Conservation (phyloP, 2,797 vertebrate species). For the Coluber constrictor region DNA sequence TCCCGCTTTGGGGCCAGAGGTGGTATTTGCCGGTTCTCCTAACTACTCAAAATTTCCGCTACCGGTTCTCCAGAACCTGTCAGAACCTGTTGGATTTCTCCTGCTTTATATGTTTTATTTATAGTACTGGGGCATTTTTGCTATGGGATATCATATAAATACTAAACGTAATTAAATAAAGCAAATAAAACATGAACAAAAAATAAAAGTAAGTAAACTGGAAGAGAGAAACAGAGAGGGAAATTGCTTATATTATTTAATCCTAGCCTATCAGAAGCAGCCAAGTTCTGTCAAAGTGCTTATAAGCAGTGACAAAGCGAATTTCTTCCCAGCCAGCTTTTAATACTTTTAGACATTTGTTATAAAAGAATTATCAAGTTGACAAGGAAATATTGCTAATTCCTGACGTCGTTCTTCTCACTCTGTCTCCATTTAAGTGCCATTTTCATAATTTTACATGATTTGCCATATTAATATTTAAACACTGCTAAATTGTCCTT, state of each 20-base stretch:
- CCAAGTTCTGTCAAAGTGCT: neutral
- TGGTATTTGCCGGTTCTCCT: too few relatives aligned
- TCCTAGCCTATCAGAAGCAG: neutral
- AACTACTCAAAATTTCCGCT: too few relatives aligned
- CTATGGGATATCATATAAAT: neutral
- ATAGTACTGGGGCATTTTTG: neutral
- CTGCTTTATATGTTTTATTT: neutral
- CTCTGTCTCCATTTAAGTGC: slow-evolving; percentile 2
- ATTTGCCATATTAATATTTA: slow-evolving; percentile 18
- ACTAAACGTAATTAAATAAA: neutral
- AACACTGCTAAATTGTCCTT: slow-evolving; percentile 21
- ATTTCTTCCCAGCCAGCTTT: slow-evolving; percentile 17
- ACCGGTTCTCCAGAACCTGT: too few relatives aligned
- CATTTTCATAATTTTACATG: slow-evolving; percentile 29
- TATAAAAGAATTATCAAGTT: slow-evolving; percentile 30
- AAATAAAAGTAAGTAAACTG: neutral
- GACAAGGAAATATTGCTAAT: slow-evolving; percentile 32
- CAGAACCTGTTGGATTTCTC: too few relatives aligned
- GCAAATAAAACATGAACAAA: too few relatives aligned
- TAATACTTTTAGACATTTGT: slow-evolving; percentile 21
- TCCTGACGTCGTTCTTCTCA: slow-evolving; percentile 14
- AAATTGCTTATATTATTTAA: neutral
- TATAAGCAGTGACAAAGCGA: neutral
- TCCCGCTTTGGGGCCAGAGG: too few relatives aligned
- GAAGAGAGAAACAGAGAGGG: neutral